phyloP scores from a whole-genome alignment of 2,113 vertebrate genomes.

The Lophochroa leadbeateri region DNA sequence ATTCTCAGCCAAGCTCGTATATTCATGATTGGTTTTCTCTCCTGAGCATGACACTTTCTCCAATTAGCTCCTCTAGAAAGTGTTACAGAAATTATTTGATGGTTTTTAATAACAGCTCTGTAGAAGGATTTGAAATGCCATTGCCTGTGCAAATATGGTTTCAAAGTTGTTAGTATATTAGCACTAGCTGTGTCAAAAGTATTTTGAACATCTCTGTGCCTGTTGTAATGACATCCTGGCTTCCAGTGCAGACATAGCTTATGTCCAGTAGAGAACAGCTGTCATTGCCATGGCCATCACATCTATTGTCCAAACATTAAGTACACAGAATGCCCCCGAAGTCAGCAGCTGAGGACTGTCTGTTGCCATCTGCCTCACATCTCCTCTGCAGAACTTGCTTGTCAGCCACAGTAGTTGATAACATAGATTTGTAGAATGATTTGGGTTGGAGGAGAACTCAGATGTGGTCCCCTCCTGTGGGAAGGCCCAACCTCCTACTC shows the following conservation, averaged over 20 bases:
- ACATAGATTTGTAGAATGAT: background rate
- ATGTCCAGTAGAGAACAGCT: background rate
- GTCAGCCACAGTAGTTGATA: background rate
- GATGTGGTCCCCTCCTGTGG: background rate
- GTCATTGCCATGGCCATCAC: background rate
- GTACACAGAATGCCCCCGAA: background rate
- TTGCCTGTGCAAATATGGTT: background rate
- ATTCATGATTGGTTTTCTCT: constrained; percentile 28
- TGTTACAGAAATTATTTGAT: constrained; percentile 11
- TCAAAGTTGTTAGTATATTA: background rate
- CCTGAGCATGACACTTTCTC: constrained; percentile 21
- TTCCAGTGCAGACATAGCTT: background rate
- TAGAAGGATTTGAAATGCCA: constrained; percentile 7
- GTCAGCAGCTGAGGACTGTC: background rate
- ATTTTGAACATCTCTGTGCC: background rate
- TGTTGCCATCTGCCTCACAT: background rate
- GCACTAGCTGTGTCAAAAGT: background rate
- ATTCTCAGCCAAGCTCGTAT: constrained; percentile 40
- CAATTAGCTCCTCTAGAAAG: constrained; percentile 23
- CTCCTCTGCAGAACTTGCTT: background rate
- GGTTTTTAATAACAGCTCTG: constrained; percentile 26
- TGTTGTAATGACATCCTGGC: background rate
- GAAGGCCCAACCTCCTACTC: background rate
- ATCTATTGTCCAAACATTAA: background rate
- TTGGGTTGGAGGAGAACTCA: background rate